Evolutionary conservation across 2,797 vertebrate genomes (phyloP), one percentile per base, ranked within the genome.

Genomic region (Discoglossus pictus): DNA sequence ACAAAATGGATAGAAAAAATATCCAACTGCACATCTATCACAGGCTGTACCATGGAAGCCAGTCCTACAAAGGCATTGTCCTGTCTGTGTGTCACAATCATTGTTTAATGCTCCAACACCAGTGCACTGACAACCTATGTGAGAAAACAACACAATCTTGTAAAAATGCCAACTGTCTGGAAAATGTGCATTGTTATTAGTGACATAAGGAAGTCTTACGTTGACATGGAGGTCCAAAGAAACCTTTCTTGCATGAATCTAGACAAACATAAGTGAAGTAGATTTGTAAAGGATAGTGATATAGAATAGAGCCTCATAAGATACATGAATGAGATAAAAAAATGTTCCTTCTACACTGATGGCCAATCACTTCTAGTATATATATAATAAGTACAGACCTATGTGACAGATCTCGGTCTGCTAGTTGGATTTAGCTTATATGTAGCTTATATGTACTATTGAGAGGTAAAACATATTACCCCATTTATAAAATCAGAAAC

Each of bases 151-250:
- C 1, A 13, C 21, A 46, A 5, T 40, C 20, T 23, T 4, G 15
- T 20, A 17, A 53, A 12, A n/a, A n/a, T n/a, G n/a, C n/a, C n/a
- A n/a, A n/a, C n/a, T n/a, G n/a, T n/a, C n/a, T n/a, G n/a, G n/a
- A n/a, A n/a, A n/a, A n/a, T n/a, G n/a, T n/a, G n/a, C n/a, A n/a
- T n/a, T n/a, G n/a, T n/a, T n/a, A n/a, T n/a, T n/a, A n/a, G n/a
- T n/a, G n/a, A n/a, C n/a, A n/a, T n/a, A 44, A 65, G 20, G 2
- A 4, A 24, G 58, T 89, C 89, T 93, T 78, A 92, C 83, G 16
- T 21, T 84, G 87, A 74, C 90, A 92, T 50, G 13, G 82, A n/a
- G 80, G 58, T 66, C 88, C 86, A 38, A 88, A 93, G 78, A 84
- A 88, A 7, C 89, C 88, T 38, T 56, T 74, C 47, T 85, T 75